Evolutionary conservation across 1,140 invertebrate species (phyloP).

Genomic region (Carposina sasakii): DNA sequence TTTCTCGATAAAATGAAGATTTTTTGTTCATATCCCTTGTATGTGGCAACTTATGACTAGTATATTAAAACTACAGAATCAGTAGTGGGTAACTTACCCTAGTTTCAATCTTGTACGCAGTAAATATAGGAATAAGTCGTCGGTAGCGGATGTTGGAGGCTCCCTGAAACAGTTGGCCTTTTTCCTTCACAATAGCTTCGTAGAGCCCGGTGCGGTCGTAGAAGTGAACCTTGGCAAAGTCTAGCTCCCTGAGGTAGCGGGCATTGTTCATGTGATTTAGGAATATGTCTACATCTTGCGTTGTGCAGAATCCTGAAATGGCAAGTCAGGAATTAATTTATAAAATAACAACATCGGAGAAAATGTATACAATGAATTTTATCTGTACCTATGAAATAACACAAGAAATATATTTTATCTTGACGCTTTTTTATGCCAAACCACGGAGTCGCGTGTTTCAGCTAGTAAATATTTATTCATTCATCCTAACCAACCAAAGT

Average conservation of each 20-base stretch:
- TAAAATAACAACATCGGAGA: too few species aligned
- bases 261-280: constrained; percentile 87
- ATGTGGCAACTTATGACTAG: not conserved
- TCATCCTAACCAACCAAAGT: too few species aligned
- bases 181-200: constrained; percentile 64
- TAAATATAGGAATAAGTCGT: constrained; percentile 79
- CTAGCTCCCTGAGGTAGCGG: constrained; percentile 81
- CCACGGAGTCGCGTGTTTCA: too few species aligned
- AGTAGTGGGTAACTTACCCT: constrained; percentile 61
- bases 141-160: constrained; percentile 80
- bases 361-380: too few species aligned
- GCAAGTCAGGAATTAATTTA: too few species aligned
- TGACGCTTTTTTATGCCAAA: too few species aligned
- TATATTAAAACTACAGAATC: not conserved
- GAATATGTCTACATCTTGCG: constrained; percentile 82
- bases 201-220: constrained; percentile 78
- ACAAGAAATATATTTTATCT: too few species aligned
- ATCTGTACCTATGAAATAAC: too few species aligned
- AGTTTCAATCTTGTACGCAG: constrained; percentile 78
- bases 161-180: constrained; percentile 77
- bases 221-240: constrained; percentile 83
- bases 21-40: not conserved
- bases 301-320: constrained; percentile 78
- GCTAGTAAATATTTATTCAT: too few species aligned
- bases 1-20: not conserved